Conservation (phyloP, 2,888 invertebrate species). For the Microchrysa polita region DNA sequence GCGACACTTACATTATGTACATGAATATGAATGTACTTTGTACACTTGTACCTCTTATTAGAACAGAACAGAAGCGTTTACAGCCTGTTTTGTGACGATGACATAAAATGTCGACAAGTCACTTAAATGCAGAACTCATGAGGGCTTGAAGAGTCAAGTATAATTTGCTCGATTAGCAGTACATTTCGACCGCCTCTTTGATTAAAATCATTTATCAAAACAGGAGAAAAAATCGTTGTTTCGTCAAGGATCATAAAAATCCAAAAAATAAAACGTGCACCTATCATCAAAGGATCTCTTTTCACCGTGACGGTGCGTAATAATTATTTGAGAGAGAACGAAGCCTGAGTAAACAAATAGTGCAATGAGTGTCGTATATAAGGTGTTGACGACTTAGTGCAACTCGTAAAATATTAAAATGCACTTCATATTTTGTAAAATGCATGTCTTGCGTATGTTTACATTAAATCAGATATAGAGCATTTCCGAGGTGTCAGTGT, state of each 20-base stretch:
- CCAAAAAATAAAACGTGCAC: slow-evolving; percentile 2
- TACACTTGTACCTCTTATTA: neutral
- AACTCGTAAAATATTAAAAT: too few species aligned
- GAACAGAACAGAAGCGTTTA: slow-evolving; percentile 20
- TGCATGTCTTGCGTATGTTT: too few species aligned
- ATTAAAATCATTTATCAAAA: slow-evolving; percentile 52
- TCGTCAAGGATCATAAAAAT: slow-evolving; percentile 47
- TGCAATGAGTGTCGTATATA: too few species aligned
- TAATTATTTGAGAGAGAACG: neutral
- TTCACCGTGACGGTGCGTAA: neutral
- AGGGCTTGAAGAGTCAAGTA: slow-evolving; percentile 48
- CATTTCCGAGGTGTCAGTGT: too few species aligned
- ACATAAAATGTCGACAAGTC: slow-evolving; percentile 42
- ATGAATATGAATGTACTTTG: too few species aligned
- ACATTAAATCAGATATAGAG: too few species aligned
- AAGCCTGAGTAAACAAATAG: too few species aligned
- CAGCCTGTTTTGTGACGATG: slow-evolving; percentile 30
- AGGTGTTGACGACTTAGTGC: too few species aligned
- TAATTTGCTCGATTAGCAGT: slow-evolving; percentile 52
- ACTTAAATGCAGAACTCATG: slow-evolving; percentile 2
- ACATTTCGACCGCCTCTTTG: slow-evolving; percentile 53
- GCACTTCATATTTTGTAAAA: too few species aligned
- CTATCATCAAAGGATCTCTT: slow-evolving; percentile 39
- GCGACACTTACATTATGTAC: too few species aligned
- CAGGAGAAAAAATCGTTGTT: slow-evolving; percentile 23